phyloP scores from a whole-genome alignment of 2,888 invertebrate species.

The Leptinotarsa rubiginosa region DNA sequence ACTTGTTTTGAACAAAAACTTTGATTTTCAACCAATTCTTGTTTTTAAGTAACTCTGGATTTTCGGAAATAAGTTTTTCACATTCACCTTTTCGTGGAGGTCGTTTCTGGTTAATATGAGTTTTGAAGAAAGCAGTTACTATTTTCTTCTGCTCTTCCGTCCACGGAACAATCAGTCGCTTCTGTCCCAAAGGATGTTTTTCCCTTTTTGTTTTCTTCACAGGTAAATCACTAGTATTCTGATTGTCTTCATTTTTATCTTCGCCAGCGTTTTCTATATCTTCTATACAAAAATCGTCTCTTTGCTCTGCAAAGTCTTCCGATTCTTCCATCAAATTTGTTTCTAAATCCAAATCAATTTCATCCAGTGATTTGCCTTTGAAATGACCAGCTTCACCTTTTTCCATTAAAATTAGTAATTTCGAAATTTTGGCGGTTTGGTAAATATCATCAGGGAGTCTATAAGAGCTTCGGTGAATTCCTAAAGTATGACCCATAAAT shows the following conservation, averaged over 20 bases:
- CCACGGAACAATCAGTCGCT: constrained; percentile 9
- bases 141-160: constrained; percentile 15
- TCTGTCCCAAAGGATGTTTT: not conserved
- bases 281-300: constrained; percentile 42
- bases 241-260: constrained; percentile 44
- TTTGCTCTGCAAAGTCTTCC: constrained; percentile 39
- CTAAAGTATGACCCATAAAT: constrained; percentile 49
- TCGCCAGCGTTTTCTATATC: constrained; percentile 28
- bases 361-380: constrained; percentile 45
- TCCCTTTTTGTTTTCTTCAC: constrained; percentile 29
- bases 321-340: constrained; percentile 27
- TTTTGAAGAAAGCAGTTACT: constrained; percentile 11
- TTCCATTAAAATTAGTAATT: constrained; percentile 39
- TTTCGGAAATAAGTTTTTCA: constrained; percentile 25
- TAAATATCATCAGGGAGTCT: constrained; percentile 38
- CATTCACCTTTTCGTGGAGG: constrained; percentile 35
- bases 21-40: constrained; percentile 43
- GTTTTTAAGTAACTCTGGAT: constrained; percentile 33
- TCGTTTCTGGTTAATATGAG: not conserved
- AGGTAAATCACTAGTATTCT: constrained; percentile 36
- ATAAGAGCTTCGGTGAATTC: constrained; percentile 41
- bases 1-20: constrained; percentile 39
- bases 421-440: constrained; percentile 27
- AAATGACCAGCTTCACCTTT: constrained; percentile 38
- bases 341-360: constrained; percentile 44